Evolutionary conservation across 2,888 invertebrate species (phyloP).

Genomic region (Tromatobia lineatoria): DNA sequence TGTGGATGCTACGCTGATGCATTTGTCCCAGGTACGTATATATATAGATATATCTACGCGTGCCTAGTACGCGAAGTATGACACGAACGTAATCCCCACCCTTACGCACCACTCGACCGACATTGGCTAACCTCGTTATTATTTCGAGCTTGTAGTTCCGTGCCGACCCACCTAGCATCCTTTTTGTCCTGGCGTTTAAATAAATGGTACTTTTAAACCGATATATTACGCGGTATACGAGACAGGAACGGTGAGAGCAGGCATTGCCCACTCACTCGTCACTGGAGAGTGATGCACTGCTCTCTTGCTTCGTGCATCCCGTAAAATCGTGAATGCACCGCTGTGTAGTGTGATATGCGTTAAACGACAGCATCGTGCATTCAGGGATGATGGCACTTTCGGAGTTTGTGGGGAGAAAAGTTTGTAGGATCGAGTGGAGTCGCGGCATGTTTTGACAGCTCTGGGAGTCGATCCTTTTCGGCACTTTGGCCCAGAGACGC

Average conservation of each 20-base stretch:
- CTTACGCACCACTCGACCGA: slow-evolving; percentile 71
- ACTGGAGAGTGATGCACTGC: slow-evolving; percentile 83
- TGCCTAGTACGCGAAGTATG: slow-evolving; percentile 27
- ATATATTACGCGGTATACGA: slow-evolving; percentile 80
- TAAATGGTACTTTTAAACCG: slow-evolving; percentile 84
- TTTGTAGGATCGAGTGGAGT: slow-evolving; percentile 1
- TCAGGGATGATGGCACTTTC: slow-evolving; percentile 30
- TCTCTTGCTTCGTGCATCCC: slow-evolving; percentile 27
- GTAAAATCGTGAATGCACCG: slow-evolving; percentile 17
- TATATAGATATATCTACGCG: not conserved
- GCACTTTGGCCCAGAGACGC: slow-evolving; percentile 19
- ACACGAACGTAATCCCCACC: slow-evolving; percentile 21
- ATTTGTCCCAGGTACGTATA: slow-evolving; percentile 1
- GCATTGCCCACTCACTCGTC: slow-evolving; percentile 59
- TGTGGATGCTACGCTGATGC: slow-evolving; percentile 24
- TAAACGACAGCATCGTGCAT: slow-evolving; percentile 8
- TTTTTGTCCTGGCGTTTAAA: slow-evolving; percentile 81
- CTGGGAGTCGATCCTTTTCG: slow-evolving; percentile 9
- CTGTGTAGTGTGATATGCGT: slow-evolving; percentile 24
- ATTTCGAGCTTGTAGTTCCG: slow-evolving; percentile 76
- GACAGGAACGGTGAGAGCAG: slow-evolving; percentile 12
- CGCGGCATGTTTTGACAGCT: slow-evolving; percentile 26
- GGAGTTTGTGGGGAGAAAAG: slow-evolving; percentile 12
- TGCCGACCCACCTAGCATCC: slow-evolving; percentile 48
- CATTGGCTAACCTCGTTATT: slow-evolving; percentile 82